These are phyloP conservation scores for Melitaea athalia DNA, from an alignment of 2,888 invertebrate genomes.

Conservation along the genomic window DNA sequence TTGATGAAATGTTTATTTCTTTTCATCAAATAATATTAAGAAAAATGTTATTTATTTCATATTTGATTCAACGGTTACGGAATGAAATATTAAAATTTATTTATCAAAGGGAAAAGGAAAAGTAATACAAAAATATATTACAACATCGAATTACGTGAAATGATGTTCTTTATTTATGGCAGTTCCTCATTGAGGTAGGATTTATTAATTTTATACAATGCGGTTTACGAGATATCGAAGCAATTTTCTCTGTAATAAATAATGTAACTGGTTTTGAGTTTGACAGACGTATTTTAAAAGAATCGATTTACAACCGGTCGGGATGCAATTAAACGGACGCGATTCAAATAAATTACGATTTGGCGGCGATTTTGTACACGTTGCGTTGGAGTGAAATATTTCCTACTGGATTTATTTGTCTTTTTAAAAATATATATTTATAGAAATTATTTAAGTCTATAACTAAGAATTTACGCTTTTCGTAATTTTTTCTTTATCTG, in stretches of 20 bases:
- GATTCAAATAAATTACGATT: conserved; percentile 40
- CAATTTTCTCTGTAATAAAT: conserved; percentile 6
- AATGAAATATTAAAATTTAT: not conserved
- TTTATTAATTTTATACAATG: not conserved
- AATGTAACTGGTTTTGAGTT: conserved; percentile 11
- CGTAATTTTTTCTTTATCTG: too few relatives aligned
- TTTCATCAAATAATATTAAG: too few relatives aligned
- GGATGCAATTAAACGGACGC: conserved; percentile 27
- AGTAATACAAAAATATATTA: not conserved
- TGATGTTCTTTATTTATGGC: not conserved
- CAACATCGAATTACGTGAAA: too few relatives aligned
- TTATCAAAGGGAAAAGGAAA: not conserved
- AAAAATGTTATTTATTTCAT: too few relatives aligned
- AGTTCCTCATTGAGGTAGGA: not conserved
- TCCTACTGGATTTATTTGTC: conserved; percentile 31
- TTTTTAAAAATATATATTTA: not conserved
- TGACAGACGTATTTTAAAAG: conserved; percentile 25
- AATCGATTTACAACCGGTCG: conserved; percentile 35
- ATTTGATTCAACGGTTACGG: too few relatives aligned
- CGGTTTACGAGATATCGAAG: conserved; percentile 7
- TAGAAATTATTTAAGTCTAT: not conserved
- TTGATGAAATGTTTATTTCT: too few relatives aligned
- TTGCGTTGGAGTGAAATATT: conserved; percentile 39
- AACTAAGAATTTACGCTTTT: too few relatives aligned
- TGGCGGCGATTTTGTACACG: conserved; percentile 33